Percentiles rank a stretch among this genome's conserved stretches.
These are phyloP conservation scores for Spheniscus humboldti DNA, from an alignment of 2,797 vertebrate species.

Conservation along the genomic window DNA sequence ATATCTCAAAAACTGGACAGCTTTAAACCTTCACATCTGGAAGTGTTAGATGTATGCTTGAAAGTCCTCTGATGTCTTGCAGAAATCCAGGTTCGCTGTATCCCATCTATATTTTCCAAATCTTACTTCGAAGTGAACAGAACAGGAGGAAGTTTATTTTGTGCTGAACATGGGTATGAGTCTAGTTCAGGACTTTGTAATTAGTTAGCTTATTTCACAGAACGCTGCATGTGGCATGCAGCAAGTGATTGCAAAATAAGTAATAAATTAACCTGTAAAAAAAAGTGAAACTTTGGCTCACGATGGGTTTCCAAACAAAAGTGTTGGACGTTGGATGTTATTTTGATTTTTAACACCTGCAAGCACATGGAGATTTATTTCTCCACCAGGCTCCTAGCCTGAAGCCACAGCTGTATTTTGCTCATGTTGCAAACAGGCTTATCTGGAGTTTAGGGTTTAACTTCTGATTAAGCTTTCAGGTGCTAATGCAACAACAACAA, in stretches of 20 bases:
- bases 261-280: constrained; percentile 17
- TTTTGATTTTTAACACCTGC: constrained; percentile 56
- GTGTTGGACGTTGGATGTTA: not conserved
- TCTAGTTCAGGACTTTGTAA: not conserved
- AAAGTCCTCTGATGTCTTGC: not conserved
- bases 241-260: constrained; percentile 19
- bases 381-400: not conserved
- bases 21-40: not conserved
- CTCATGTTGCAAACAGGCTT: not conserved
- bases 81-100: not conserved
- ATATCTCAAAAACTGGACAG: not conserved
- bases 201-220: not conserved
- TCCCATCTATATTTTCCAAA: not conserved
- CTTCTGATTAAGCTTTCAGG: not conserved
- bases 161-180: not conserved
- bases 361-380: not conserved
- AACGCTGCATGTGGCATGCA: not conserved
- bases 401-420: not conserved
- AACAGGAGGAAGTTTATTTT: not conserved
- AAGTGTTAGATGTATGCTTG: not conserved
- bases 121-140: not conserved
- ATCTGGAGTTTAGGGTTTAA: not conserved
- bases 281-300: not conserved
- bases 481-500: not conserved
- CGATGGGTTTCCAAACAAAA: constrained; percentile 10